Conservation (phyloP, 2,888 invertebrate species). For the Apocheima hispidaria region DNA sequence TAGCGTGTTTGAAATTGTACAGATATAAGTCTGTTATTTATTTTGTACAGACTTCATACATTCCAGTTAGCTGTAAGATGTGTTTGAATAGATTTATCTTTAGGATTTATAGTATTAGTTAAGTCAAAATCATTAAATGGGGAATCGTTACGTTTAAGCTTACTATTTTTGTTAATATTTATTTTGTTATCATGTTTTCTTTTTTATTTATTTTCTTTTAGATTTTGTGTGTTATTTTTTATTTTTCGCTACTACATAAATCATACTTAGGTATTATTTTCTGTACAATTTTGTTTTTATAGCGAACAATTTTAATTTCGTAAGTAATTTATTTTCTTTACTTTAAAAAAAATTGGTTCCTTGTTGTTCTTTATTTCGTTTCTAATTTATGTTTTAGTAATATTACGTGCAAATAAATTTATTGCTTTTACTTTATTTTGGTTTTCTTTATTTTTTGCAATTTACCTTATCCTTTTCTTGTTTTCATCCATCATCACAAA, state of each 20-base stretch:
- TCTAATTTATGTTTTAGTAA: constrained; percentile 76
- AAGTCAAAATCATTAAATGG: constrained; percentile 65
- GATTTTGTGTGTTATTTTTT: constrained; percentile 66
- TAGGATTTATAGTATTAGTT: constrained; percentile 40
- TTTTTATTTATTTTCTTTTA: constrained; percentile 65
- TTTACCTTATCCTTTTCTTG: constrained; percentile 10
- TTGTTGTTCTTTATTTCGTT: constrained; percentile 86
- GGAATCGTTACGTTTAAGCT: constrained; percentile 86
- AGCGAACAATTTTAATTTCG: constrained; percentile 49
- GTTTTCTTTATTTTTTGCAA: constrained; percentile 58
- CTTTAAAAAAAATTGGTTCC: constrained; percentile 70
- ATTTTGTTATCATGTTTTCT: constrained; percentile 78
- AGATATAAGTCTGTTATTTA: constrained; percentile 49
- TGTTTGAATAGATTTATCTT: constrained; percentile 44
- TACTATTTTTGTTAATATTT: constrained; percentile 79
- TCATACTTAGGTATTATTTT: constrained; percentile 44
- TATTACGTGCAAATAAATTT: constrained; percentile 81
- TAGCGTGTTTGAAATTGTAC: constrained; percentile 28
- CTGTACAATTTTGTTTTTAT: constrained; percentile 63
- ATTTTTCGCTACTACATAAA: constrained; percentile 50
- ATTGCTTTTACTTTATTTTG: constrained; percentile 76
- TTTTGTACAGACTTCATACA: constrained; percentile 69
- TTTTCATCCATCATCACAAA: neutral
- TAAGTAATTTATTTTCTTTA: constrained; percentile 59
- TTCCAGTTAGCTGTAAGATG: constrained; percentile 58